Conservation (phyloP, 2,113 vertebrate genomes). For the Pelusios castaneus region DNA sequence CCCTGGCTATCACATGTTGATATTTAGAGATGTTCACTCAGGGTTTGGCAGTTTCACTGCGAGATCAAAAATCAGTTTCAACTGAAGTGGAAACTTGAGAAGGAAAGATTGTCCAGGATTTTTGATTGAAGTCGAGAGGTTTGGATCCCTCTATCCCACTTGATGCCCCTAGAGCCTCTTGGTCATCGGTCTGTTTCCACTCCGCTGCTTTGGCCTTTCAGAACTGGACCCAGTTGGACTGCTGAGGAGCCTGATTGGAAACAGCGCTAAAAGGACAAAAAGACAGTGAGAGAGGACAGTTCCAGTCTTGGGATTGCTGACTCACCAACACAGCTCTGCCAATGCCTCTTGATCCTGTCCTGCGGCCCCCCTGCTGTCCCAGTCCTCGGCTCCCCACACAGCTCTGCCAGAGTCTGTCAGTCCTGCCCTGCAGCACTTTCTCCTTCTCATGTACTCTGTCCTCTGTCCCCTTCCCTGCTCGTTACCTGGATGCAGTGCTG, state of each 20-base stretch:
- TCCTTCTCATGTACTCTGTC: conserved; percentile 23
- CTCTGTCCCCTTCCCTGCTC: neutral
- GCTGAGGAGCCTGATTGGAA: conserved; percentile 81
- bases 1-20: neutral
- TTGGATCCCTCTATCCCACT: conserved; percentile 50
- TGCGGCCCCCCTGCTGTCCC: neutral
- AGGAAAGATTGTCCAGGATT: conserved; percentile 65
- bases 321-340: neutral
- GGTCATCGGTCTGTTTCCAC: conserved; percentile 61
- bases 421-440: neutral
- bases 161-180: conserved; percentile 63
- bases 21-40: neutral
- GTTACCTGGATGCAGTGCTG: conserved; percentile 89
- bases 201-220: conserved; percentile 69
- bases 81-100: conserved; percentile 56
- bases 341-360: neutral
- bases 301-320: neutral
- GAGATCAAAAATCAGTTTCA: neutral
- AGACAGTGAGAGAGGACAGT: conserved; percentile 41
- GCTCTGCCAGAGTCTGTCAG: neutral
- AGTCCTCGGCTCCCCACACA: neutral
- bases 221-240: conserved; percentile 93
- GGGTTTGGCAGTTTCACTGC: conserved; percentile 7
- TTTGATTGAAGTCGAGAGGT: conserved; percentile 64
- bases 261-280: conserved; percentile 72